Conservation (phyloP, 1,140 invertebrate genomes). For the Zaprionus africanus region DNA sequence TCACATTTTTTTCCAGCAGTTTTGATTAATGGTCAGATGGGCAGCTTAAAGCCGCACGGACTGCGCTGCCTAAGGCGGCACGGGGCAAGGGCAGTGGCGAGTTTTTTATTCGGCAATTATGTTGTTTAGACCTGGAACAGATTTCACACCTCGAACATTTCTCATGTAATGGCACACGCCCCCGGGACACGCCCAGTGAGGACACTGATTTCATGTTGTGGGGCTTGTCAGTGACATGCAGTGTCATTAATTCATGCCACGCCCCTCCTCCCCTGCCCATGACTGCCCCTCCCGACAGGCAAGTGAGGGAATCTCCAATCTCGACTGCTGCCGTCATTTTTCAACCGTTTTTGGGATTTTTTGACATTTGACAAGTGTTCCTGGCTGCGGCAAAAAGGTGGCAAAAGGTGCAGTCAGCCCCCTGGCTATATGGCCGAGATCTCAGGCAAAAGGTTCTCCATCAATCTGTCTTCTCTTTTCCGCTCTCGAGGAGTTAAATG, state of each 20-base stretch:
- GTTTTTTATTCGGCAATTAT: constrained; percentile 83
- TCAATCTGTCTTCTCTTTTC: constrained; percentile 37
- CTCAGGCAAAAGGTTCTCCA: constrained; percentile 17
- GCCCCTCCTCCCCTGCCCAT: not conserved
- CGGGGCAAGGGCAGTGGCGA: constrained; percentile 37
- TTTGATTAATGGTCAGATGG: constrained; percentile 74
- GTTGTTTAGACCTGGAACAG: constrained; percentile 75
- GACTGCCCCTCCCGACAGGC: not conserved
- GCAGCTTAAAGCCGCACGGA: constrained; percentile 42
- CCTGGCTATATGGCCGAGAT: not conserved
- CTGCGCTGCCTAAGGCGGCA: constrained; percentile 30
- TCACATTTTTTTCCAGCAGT: constrained; percentile 51
- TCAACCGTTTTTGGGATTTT: constrained; percentile 68
- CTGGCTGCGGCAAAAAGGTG: constrained; percentile 72
- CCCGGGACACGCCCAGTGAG: not conserved
- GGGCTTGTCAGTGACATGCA: constrained; percentile 81
- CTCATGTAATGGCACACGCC: constrained; percentile 57
- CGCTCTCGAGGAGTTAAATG: not conserved
- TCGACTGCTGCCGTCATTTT: constrained; percentile 66
- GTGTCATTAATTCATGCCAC: constrained; percentile 76
- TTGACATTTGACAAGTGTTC: constrained; percentile 80
- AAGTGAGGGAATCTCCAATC: constrained; percentile 10
- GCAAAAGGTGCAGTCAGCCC: constrained; percentile 50
- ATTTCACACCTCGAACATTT: constrained; percentile 80
- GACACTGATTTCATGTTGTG: constrained; percentile 79